Percentiles rank a stretch among this genome's conserved stretches.
Evolutionary conservation across 2,797 vertebrate genomes (phyloP).

Genomic region (Petrocephalus schoutedeni): DNA sequence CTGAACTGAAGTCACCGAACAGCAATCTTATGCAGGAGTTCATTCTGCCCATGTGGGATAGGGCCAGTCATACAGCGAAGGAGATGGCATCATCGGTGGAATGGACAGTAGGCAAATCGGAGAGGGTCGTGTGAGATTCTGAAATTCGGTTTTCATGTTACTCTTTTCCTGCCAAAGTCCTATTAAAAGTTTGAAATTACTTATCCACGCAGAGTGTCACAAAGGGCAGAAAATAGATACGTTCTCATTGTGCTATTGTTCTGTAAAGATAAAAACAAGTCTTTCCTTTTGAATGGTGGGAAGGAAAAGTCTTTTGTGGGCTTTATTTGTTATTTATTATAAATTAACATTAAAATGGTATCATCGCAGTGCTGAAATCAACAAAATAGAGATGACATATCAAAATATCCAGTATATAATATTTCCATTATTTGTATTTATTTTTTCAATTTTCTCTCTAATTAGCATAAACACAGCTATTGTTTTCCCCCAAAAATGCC

Average conservation of each 20-base stretch:
- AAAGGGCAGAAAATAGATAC: background rate
- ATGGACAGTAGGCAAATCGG: background rate
- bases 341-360: constrained; percentile 13
- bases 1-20: background rate
- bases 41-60: background rate
- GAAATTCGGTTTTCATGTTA: background rate
- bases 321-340: constrained; percentile 7
- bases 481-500: background rate
- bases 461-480: background rate
- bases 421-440: background rate
- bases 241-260: constrained; percentile 16
- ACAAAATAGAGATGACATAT: background rate
- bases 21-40: background rate
- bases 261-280: background rate
- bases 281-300: constrained; percentile 1
- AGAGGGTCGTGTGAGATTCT: background rate
- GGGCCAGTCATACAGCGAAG: background rate
- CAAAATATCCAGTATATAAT: background rate
- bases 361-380: background rate
- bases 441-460: background rate
- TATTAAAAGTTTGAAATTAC: constrained; percentile 5
- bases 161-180: background rate
- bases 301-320: constrained; percentile 4
- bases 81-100: background rate
- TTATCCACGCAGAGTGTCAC: background rate